Conservation (phyloP, 2,113 vertebrate genomes). For the Apeltes quadracus region DNA sequence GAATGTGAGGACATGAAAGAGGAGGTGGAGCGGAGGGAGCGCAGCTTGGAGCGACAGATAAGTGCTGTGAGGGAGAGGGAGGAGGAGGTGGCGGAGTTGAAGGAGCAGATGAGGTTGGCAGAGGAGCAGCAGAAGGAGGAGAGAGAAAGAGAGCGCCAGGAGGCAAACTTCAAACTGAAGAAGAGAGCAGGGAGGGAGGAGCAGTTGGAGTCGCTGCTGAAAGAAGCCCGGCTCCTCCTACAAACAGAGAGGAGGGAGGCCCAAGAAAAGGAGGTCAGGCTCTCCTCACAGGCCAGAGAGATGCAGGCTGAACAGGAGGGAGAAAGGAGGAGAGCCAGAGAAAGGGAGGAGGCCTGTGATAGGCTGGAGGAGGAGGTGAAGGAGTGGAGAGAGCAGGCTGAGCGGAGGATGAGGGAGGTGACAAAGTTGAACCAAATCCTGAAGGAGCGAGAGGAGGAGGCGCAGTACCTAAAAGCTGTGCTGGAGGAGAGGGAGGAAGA, state of each 20-base stretch:
- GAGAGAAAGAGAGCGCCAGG: conserved; percentile 21
- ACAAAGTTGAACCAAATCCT: conserved; percentile 38
- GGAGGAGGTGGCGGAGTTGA: conserved; percentile 53
- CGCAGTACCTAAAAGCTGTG: conserved; percentile 17
- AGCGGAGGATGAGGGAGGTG: conserved; percentile 11
- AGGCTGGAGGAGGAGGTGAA: conserved; percentile 60
- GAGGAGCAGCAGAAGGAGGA: conserved; percentile 46
- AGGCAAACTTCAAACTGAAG: conserved; percentile 34
- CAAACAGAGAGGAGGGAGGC: conserved; percentile 47
- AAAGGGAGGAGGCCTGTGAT: conserved; percentile 26
- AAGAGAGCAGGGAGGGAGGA: conserved; percentile 41
- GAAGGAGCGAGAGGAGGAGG: conserved; percentile 44
- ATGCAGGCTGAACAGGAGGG: conserved; percentile 16
- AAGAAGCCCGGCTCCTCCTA: conserved; percentile 37
- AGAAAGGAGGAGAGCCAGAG: conserved; percentile 25
- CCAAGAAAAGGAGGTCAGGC: conserved; percentile 45
- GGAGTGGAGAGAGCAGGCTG: conserved; percentile 32
- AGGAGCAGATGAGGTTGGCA: conserved; percentile 20
- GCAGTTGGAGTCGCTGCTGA: conserved; percentile 49
- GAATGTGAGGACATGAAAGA: conserved; percentile 48
- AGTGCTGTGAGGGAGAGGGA: conserved; percentile 56
- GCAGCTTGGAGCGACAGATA: conserved; percentile 63
- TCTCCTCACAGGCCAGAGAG: conserved; percentile 39
- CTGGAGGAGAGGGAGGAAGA: conserved; percentile 38
- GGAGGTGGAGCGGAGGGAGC: conserved; percentile 46